A percentile compares a stretch with the other conserved stretches of the same genome.
Conservation (phyloP, 2,797 vertebrate genomes). For the Orientallactaga sibirica region DNA sequence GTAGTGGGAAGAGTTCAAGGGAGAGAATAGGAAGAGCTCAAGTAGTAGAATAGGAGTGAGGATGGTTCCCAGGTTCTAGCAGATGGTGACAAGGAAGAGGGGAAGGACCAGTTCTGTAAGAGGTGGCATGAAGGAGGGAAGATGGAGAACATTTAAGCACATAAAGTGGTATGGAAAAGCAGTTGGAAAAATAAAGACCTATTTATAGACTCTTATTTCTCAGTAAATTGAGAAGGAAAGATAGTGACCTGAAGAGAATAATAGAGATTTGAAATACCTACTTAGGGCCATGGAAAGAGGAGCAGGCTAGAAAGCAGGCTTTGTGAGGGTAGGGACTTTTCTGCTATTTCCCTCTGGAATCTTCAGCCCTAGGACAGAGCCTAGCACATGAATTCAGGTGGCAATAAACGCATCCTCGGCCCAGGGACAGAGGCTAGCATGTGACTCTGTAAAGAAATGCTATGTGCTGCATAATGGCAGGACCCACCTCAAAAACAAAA, state of each 20-base stretch:
- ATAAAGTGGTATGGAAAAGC: not conserved
- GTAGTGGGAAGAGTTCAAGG: not conserved
- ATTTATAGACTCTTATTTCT: not conserved
- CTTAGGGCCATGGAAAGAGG: not conserved
- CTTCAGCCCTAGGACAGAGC: too few relatives aligned
- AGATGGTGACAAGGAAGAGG: not conserved
- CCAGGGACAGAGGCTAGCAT: not conserved
- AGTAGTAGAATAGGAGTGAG: not conserved
- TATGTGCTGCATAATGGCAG: not conserved
- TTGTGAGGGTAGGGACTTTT: not conserved
- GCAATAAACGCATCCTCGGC: too few relatives aligned
- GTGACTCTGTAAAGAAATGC: not conserved
- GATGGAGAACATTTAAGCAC: too few relatives aligned
- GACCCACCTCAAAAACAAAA: fast-evolving
- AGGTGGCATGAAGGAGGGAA: not conserved
- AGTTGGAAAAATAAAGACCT: not conserved
- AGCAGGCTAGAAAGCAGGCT: not conserved
- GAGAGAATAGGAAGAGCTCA: not conserved
- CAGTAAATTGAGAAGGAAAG: not conserved
- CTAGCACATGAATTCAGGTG: too few relatives aligned
- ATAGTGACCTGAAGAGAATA: not conserved
- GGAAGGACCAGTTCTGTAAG: not conserved
- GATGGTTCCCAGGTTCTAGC: not conserved
- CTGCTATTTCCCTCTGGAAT: not conserved
- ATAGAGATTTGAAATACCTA: not conserved